Evolutionary conservation across 2,113 vertebrate genomes (phyloP), one percentile per base, ranked within the genome.

Genomic region (Microcebus jonahi): DNA sequence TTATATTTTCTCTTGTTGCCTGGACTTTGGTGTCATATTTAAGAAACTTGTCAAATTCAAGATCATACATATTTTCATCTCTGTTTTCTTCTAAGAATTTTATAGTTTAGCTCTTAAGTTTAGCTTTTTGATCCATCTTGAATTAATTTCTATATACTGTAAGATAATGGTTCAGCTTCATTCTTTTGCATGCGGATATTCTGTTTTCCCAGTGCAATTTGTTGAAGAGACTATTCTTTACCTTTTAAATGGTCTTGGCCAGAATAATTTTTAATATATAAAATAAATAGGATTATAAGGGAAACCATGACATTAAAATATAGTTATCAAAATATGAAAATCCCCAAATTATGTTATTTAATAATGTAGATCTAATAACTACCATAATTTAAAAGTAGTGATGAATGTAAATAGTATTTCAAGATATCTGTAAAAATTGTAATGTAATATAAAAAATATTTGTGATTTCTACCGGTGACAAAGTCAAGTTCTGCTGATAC

Each of bases 311-410:
- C 61, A 73, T 34, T 71, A n/a, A 92, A 45, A 55, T 80, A 83
- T 23, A 84, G n/a, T 90, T 90, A 48, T 80, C 68, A 96, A 84
- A 94, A 71, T 86, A 90, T 73, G 2, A 83, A 91, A 91, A n/a
- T 76, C 2, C 8, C 27, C 2, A 83, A 76, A 34, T 65, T 57
- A 11, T 95, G n/a, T 73, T 89, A 89, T 75, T 80, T 95, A 87
- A 61, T 77, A 93, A 70, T 57, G 8, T 82, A 2, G 59, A 5
- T 86, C 67, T 89, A 82, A 68, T 42, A 70, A 63, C 73, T 48
- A 42, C 31, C 34, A 17, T 92, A 48, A 70, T 92, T 90, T 86
- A 73, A 75, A 92, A 73, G 34, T 75, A 68, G 20, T 53, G 20
- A 45, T 79, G 36, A 91, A 79, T 70, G 29, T 29, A 91, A 68